Evolutionary conservation across 1,140 invertebrate genomes (phyloP), one percentile per base, ranked within the genome.

Genomic region (Pseudomyrmex flavicornis): DNA sequence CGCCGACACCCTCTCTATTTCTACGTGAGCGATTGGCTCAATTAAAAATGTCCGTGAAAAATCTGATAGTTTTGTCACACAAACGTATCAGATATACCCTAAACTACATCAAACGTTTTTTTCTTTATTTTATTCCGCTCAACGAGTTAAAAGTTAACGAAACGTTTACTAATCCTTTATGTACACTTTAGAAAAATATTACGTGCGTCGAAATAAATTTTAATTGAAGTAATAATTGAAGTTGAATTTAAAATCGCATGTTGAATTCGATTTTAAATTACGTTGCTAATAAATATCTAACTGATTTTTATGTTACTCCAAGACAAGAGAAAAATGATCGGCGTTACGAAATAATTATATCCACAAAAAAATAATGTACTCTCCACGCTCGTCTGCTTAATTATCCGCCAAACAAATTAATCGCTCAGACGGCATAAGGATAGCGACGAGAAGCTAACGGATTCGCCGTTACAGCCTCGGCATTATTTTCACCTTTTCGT

Each of bases 401-500:
- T 76, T 59, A 76, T 17, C n/a, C 48, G 3, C 0, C 50, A 46
- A n/a, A 65, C 20, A 44, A 83, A 35, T 50, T 35, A 66, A 83
- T 76, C 72, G 15, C 61, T 48, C 2, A 35, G 26, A 58, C 63
- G 63, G 69, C 74, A 84, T 84, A 72, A 68, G 75, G 75, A 62
- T 22, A 52, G 17, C 59, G 70, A 17, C 17, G 17, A 77, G 62
- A 59, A 69, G 79, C 17, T 58, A 79, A 79, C 82, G 79, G 85
- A 88, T 87, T 87, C 26, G 73, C 87, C 85, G 88, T 0, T 89
- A 83, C 4, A 70, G 72, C 62, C 84, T 84, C 75, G 59, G 65
- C 72, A 82, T 86, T 86, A 83, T 89, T 77, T 80, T 74, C 73
- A 58, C 77, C 82, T 88, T 89, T 89, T 85, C 82, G 88, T 88